A percentile compares a stretch with the other conserved stretches of the same genome.
Evolutionary conservation across 2,113 vertebrate species (phyloP).

Genomic region (Myotis yumanensis): DNA sequence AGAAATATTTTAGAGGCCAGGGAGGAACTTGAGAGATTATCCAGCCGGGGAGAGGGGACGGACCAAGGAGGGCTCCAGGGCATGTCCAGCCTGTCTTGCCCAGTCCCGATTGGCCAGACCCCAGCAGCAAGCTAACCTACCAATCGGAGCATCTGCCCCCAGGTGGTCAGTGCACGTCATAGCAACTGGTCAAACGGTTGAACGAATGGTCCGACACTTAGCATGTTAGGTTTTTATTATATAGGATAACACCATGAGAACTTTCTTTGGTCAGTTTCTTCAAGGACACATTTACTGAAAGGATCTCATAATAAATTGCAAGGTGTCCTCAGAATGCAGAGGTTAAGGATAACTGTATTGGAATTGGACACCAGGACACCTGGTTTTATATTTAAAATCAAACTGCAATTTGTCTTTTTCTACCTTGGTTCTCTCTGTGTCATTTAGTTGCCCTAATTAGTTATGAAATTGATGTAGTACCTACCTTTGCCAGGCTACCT

Average conservation of each 20-base stretch:
- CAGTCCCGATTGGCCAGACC: too few relatives aligned
- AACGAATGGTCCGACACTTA: too few relatives aligned
- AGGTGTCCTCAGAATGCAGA: background rate
- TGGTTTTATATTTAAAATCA: background rate
- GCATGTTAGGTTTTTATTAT: too few relatives aligned
- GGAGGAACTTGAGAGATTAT: too few relatives aligned
- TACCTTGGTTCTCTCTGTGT: background rate
- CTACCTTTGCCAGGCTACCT: background rate
- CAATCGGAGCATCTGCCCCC: too few relatives aligned
- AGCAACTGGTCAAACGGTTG: too few relatives aligned
- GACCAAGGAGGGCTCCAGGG: too few relatives aligned
- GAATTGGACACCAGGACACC: background rate
- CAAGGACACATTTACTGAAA: background rate
- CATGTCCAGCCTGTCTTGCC: too few relatives aligned
- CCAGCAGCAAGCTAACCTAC: too few relatives aligned
- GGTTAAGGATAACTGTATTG: background rate
- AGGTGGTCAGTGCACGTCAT: too few relatives aligned
- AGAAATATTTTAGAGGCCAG: too few relatives aligned
- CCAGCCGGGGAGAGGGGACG: accelerated
- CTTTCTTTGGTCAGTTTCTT: background rate
- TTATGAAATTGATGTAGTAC: background rate
- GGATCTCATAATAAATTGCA: background rate
- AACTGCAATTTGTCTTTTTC: background rate
- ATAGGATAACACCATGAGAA: background rate
- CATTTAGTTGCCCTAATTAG: background rate